Evolutionary conservation across 2,113 vertebrate species (phyloP).

Genomic region (Callorhinus ursinus): DNA sequence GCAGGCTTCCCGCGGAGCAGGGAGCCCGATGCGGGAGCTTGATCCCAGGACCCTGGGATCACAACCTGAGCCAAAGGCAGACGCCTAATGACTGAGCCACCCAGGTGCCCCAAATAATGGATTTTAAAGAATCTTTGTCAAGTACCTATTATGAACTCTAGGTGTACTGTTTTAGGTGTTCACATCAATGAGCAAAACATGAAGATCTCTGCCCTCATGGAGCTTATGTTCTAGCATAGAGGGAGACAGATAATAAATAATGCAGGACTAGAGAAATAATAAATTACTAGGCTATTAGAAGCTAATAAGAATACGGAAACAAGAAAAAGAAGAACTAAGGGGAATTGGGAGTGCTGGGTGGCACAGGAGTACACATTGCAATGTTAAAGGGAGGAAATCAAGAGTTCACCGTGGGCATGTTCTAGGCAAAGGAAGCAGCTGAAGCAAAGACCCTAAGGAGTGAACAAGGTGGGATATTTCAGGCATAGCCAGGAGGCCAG

Average conservation of each 20-base stretch:
- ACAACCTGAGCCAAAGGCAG: no score
- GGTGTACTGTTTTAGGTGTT: background rate
- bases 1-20: no score
- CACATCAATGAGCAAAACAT: background rate
- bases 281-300: background rate
- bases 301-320: background rate
- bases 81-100: no score
- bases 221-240: background rate
- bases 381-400: background rate
- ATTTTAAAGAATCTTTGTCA: background rate
- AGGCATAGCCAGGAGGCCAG: background rate
- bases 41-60: no score
- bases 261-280: background rate
- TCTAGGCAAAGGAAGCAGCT: background rate
- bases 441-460: background rate
- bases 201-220: background rate
- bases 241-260: background rate
- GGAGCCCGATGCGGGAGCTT: no score
- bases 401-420: background rate
- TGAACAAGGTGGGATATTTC: rapidly evolving
- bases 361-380: background rate
- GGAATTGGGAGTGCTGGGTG: background rate
- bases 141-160: background rate
- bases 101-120: background rate
- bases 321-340: background rate